phyloP scores from a whole-genome alignment of 2,797 vertebrate genomes.

The Novumbra hubbsi region DNA sequence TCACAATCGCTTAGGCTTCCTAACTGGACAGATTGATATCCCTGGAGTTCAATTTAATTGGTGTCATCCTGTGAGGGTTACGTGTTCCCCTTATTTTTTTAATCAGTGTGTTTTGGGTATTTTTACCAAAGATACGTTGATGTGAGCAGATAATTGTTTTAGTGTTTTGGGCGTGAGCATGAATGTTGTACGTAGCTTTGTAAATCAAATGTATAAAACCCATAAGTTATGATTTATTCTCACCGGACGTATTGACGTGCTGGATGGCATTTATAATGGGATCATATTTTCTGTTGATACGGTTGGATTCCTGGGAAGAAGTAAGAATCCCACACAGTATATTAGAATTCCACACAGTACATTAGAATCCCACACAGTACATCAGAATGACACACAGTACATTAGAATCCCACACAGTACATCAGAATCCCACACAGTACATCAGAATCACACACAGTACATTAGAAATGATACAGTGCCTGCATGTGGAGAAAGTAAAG shows the following conservation, averaged over 20 bases:
- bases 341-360: neutral
- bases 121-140: neutral
- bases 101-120: too few relatives aligned
- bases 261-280: slow-evolving; percentile 58
- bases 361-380: neutral
- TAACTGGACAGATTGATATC: too few relatives aligned
- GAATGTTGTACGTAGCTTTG: neutral
- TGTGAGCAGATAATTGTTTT: neutral
- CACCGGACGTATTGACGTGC: slow-evolving; percentile 60
- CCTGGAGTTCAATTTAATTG: too few relatives aligned
- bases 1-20: too few relatives aligned
- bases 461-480: neutral
- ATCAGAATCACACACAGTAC: neutral
- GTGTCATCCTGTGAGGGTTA: too few relatives aligned
- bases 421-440: neutral
- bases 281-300: slow-evolving; percentile 68
- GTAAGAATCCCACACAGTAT: neutral
- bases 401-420: neutral
- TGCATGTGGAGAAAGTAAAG: neutral
- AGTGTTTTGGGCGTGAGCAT: neutral
- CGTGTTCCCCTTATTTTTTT: too few relatives aligned
- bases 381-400: neutral
- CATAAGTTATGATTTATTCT: slow-evolving; percentile 23
- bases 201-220: neutral
- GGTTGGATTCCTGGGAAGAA: slow-evolving; percentile 52